Base-by-base conservation (phyloP, 1,140 invertebrate genomes). In the Saccostrea glomerata region DNA sequence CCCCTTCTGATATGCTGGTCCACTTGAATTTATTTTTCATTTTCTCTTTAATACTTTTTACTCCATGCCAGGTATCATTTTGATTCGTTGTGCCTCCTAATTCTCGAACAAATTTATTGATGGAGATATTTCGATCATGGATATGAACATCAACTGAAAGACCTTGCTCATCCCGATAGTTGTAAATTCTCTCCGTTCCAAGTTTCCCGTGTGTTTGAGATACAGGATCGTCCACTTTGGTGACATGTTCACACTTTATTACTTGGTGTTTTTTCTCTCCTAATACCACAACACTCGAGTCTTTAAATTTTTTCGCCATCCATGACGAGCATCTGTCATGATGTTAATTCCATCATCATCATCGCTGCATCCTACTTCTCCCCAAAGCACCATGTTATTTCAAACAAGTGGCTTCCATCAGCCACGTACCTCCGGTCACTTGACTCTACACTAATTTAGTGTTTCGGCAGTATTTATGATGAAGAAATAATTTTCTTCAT, bases 281-380 rank as follows among this genome's bases (percentile, higher is more conserved):
- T 30, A 88, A 30, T 2, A 13, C 60, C 3, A 82, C 66, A 17
- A 85, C n/a, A 60, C 77, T 63, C 0, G 30, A 83, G 13, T 83
- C 86, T 77, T 87, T 87, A 6, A 66, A 47, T 3, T 86, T 86
- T 86, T 84, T 4, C 56, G 20, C 82, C 55, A 87, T 20, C 83
- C 87, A 73, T 85, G 84, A 36, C 4, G 55, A 20, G 13, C 86
- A 84, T 87, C 58, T 13, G 66, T 88, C 70, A 88, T 88, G 3
- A 88, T 85, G 25, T 85, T 85, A 12, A 88, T 88, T 6, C 66
- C 84, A 36, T 88, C n/a, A 25, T 88, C n/a, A 25, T 85, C 11
- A 3, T 88, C 73, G 23, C 86, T 55, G 66, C 86, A 86, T 23
- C 70, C 88, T 56, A 83, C 86, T 70, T 88, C 88, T 17, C 63